Conservation (phyloP, 2,888 invertebrate genomes). For the Leptinotarsa tumamoca region DNA sequence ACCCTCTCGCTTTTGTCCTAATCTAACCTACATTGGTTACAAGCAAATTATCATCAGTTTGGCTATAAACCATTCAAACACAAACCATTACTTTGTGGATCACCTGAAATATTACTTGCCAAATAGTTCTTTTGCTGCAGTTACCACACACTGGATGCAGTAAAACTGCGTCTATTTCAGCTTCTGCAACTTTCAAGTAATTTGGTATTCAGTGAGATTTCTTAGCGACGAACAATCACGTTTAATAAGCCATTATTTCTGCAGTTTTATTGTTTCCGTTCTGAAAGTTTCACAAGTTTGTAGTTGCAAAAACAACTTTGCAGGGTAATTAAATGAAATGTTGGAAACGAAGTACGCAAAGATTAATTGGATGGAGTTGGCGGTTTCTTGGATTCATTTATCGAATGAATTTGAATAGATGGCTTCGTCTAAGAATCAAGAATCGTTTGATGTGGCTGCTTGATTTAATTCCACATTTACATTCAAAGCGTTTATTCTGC, state of each 20-base stretch:
- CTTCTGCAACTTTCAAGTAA: neutral
- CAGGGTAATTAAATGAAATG: constrained; percentile 13
- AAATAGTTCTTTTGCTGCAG: no score
- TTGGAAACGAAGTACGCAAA: neutral
- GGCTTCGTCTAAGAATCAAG: neutral
- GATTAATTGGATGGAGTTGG: constrained; percentile 9
- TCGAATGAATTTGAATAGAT: constrained; percentile 12
- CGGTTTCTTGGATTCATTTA: constrained; percentile 8
- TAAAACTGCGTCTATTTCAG: neutral
- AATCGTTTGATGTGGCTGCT: constrained; percentile 7
- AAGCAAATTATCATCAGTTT: no score
- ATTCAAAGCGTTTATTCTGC: neutral
- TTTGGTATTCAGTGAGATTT: neutral
- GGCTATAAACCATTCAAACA: no score
- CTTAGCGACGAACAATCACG: neutral
- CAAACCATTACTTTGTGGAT: no score
- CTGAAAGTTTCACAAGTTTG: neutral
- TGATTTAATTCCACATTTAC: neutral
- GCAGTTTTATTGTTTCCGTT: constrained; percentile 6
- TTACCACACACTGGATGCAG: no score
- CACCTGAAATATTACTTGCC: no score
- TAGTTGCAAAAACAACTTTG: constrained; percentile 9
- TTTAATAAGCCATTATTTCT: constrained; percentile 11
- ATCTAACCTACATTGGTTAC: no score
- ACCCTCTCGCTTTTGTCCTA: no score